Conservation (phyloP, 2,888 invertebrate genomes). For the Cheilosia vulpina region DNA sequence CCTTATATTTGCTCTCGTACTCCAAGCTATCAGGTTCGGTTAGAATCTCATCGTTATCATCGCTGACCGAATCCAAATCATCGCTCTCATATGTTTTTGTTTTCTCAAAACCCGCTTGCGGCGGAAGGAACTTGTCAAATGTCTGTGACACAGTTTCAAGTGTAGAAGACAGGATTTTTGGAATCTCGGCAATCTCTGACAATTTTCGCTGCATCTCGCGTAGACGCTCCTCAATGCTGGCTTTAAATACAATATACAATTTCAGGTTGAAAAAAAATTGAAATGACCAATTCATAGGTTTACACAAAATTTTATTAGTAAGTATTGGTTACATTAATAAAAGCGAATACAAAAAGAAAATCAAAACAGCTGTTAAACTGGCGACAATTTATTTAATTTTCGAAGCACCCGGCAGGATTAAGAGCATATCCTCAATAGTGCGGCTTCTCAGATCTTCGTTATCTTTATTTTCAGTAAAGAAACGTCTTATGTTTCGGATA, state of each 20-base stretch:
- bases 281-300: neutral
- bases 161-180: constrained; percentile 82
- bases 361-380: constrained; percentile 21
- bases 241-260: constrained; percentile 56
- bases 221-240: constrained; percentile 81
- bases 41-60: constrained; percentile 58
- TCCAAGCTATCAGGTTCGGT: constrained; percentile 69
- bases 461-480: constrained; percentile 83
- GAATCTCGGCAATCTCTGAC: constrained; percentile 83
- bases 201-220: constrained; percentile 83
- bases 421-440: constrained; percentile 83
- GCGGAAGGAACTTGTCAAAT: constrained; percentile 79
- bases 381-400: constrained; percentile 74
- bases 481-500: constrained; percentile 85
- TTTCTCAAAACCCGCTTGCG: constrained; percentile 1
- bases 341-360: constrained; percentile 57
- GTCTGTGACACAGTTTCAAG: constrained; percentile 82
- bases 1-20: constrained; percentile 75
- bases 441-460: constrained; percentile 81
- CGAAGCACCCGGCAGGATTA: constrained; percentile 81
- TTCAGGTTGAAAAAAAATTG: neutral
- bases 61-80: constrained; percentile 63
- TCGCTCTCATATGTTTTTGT: constrained; percentile 45
- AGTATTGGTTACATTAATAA: constrained; percentile 53
- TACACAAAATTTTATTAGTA: constrained; percentile 62